Base-by-base conservation (phyloP, 2,113 vertebrate genomes). In the Podarcis muralis region DNA sequence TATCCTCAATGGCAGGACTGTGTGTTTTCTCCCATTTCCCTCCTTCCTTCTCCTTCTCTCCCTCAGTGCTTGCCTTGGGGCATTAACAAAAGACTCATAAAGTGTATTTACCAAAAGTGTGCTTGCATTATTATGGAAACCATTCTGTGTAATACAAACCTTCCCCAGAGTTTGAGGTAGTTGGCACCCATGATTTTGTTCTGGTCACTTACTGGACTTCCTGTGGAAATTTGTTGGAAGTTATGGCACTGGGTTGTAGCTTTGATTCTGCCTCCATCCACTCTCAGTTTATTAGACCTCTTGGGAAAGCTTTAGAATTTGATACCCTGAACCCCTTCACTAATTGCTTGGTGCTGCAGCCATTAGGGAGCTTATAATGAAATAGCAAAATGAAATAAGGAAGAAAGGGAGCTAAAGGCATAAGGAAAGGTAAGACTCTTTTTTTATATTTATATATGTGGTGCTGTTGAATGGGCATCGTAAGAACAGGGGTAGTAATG, bases 341-440 rank as follows among this genome's bases (percentile, higher is more conserved):
- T 16, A 85, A 80, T 82, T 15, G 40, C 57, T 72, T 65, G 87
- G n/a, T 88, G 27, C 23, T 30, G 65, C 72, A 59, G 79, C 89
- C 48, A 12, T 82, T 20, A 1, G 71, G 59, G 1, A 76, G 18
- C 9, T 5, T 53, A 3, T 87, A 78, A 87, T 92, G 40, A 90
- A 82, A 92, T 30, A 76, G 88, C 81, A 43, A 68, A 53, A 74
- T 86, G 90, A 48, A 87, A 83, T 75, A 77, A 83, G 85, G 62
- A 13, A 13, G 43, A 43, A 84, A 81, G n/a, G 11, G 16, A 0
- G 1, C 32, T 84, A 35, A 84, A 37, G 8, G 72, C 85, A 2
- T 1, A 85, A 85, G n/a, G 16, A 76, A 6, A 22, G 87, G n/a
- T 81, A 90, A 78, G 66, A n/a, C 18, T 75, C 57, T 30, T 5